These are phyloP conservation scores for Flexamia atlantica DNA, from an alignment of 2,888 invertebrate genomes.

Conservation along the genomic window DNA sequence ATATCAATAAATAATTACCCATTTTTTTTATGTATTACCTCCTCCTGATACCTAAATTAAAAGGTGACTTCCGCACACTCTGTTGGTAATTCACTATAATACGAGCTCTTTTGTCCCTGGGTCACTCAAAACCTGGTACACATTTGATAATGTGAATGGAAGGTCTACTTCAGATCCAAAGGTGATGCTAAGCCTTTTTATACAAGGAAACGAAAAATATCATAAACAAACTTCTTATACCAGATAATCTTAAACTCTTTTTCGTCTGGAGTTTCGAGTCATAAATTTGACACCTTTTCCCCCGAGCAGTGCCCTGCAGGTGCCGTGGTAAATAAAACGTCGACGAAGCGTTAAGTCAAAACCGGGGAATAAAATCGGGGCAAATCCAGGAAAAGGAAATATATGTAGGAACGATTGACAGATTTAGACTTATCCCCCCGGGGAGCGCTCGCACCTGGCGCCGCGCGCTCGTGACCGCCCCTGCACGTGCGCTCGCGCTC, in stretches of 20 bases:
- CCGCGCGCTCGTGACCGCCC: background rate
- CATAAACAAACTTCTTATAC: background rate
- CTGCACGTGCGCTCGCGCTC: background rate
- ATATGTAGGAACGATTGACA: slow-evolving; percentile 44
- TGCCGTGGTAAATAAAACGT: slow-evolving; percentile 10
- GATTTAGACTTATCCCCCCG: slow-evolving; percentile 37
- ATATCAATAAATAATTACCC: no score
- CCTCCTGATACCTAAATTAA: no score
- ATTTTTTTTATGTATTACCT: no score
- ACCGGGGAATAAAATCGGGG: slow-evolving; percentile 13
- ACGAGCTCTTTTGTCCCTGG: no score
- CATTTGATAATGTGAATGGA: no score
- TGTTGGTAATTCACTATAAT: no score
- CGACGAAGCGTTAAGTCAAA: slow-evolving; percentile 37
- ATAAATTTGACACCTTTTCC: background rate
- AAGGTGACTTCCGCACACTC: no score
- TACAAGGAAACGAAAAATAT: no score
- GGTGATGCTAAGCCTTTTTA: no score
- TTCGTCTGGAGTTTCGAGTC: no score
- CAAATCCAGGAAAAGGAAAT: slow-evolving; percentile 22
- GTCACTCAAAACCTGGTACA: no score
- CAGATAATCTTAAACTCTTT: background rate
- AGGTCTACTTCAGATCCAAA: no score
- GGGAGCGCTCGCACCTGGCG: slow-evolving; percentile 15
- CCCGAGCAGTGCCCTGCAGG: background rate